These are phyloP conservation scores for Lasius fuliginosus DNA, from an alignment of 2,888 invertebrate genomes.

Conservation along the genomic window DNA sequence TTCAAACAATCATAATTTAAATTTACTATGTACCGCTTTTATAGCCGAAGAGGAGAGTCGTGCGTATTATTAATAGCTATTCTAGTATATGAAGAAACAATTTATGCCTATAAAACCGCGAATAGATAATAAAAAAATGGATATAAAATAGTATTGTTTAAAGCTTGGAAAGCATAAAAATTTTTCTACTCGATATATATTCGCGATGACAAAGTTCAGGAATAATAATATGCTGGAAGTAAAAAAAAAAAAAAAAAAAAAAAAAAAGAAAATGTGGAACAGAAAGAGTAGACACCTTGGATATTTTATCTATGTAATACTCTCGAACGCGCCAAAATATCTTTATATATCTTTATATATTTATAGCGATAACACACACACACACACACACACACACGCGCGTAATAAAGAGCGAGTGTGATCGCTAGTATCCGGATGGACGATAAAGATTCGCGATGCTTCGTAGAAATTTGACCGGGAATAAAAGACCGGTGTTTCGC, in stretches of 20 bases:
- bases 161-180: background rate
- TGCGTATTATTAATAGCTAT: background rate
- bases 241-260: background rate
- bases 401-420: background rate
- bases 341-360: no score
- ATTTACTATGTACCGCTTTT: background rate
- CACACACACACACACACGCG: background rate
- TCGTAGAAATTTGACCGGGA: slow-evolving; percentile 2
- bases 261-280: background rate
- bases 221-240: background rate
- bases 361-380: background rate
- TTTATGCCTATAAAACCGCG: background rate
- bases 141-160: background rate
- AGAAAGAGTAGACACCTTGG: no score
- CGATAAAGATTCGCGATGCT: slow-evolving; percentile 3
- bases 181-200: background rate
- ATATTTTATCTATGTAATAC: no score
- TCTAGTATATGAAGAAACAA: background rate
- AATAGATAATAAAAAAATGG: background rate
- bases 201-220: background rate
- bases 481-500: no score
- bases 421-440: background rate
- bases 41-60: background rate
- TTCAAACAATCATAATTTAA: slow-evolving; percentile 14
- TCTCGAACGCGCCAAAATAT: no score